Percentiles rank a stretch among this genome's conserved stretches.
These are phyloP conservation scores for Drosophila miranda DNA, from an alignment of 1,140 invertebrate genomes.

Conservation along the genomic window DNA sequence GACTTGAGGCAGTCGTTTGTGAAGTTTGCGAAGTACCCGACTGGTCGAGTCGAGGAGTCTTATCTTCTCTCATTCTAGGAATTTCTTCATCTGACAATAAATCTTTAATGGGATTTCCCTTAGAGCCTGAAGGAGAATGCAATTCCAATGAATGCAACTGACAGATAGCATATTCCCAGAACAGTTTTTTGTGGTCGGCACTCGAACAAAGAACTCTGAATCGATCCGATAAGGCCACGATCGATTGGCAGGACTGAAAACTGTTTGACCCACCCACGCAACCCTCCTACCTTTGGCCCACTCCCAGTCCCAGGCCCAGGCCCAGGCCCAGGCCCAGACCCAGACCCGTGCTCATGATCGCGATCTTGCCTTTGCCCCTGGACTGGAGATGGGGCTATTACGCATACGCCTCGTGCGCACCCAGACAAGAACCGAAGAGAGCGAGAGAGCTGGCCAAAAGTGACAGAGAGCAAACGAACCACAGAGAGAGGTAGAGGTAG, in stretches of 20 bases:
- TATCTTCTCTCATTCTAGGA: too few relatives aligned
- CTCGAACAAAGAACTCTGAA: too few relatives aligned
- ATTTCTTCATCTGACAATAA: too few relatives aligned
- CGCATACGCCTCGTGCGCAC: constrained; percentile 46
- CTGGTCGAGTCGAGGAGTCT: too few relatives aligned
- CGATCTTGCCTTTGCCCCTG: too few relatives aligned
- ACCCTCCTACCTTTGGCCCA: constrained; percentile 15
- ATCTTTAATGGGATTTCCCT: too few relatives aligned
- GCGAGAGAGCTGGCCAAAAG: not conserved
- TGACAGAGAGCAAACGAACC: not conserved
- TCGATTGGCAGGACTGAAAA: not conserved
- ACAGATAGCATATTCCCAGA: too few relatives aligned
- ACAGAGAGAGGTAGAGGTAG: not conserved
- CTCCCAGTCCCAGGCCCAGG: not conserved
- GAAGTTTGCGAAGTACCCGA: constrained; percentile 13
- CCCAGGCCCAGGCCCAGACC: not conserved
- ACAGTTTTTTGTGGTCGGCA: too few relatives aligned
- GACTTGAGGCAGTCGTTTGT: constrained; percentile 25
- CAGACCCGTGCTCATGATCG: not conserved
- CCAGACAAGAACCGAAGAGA: constrained; percentile 4
- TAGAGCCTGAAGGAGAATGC: too few relatives aligned
- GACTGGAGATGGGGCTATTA: constrained; percentile 13
- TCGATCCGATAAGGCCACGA: constrained; percentile 14
- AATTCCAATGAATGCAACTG: too few relatives aligned
- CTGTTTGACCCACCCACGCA: constrained; percentile 33